Percentiles rank a stretch among this genome's conserved stretches.
These are phyloP conservation scores for Karalla daura DNA, from an alignment of 2,797 vertebrate species.

Conservation along the genomic window DNA sequence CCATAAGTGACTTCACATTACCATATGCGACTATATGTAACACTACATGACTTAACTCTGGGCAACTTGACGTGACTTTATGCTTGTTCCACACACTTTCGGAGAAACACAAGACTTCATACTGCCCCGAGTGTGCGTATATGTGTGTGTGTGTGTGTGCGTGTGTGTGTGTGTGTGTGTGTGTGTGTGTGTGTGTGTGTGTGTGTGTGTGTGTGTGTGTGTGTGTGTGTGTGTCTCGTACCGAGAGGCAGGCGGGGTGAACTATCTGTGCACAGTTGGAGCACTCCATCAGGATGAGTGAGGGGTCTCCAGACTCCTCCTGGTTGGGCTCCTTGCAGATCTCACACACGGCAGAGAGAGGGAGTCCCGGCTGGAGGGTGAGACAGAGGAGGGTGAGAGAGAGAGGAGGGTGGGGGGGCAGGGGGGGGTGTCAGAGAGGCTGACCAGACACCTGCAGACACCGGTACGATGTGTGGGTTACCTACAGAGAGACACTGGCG, in stretches of 20 bases:
- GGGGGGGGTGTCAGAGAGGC: no score
- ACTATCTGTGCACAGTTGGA: slow-evolving; percentile 97
- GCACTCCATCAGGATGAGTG: slow-evolving; percentile 96
- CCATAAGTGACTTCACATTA: no score
- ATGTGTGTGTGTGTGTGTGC: no score
- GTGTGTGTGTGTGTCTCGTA: slow-evolving; percentile 40
- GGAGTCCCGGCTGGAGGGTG: slow-evolving; percentile 91
- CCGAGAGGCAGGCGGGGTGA: slow-evolving; percentile 95
- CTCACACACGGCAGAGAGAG: slow-evolving; percentile 96
- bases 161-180: no score
- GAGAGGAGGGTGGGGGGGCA: no score
- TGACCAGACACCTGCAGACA: no score
- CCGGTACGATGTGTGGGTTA: slow-evolving; percentile 3
- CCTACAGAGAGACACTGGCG: slow-evolving; percentile 95
- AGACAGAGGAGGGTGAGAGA: not conserved
- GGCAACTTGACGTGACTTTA: no score
- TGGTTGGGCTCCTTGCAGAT: slow-evolving; percentile 97
- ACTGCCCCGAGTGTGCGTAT: no score
- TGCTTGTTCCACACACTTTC: no score
- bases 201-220: not conserved
- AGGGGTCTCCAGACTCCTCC: slow-evolving; percentile 87
- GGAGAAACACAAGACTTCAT: no score
- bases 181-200: not conserved
- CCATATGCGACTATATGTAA: no score
- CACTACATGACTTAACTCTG: no score